Conservation (phyloP, 37 sponge, comb jelly and placozoan genomes). For the Cladorhizidae sp. region DNA sequence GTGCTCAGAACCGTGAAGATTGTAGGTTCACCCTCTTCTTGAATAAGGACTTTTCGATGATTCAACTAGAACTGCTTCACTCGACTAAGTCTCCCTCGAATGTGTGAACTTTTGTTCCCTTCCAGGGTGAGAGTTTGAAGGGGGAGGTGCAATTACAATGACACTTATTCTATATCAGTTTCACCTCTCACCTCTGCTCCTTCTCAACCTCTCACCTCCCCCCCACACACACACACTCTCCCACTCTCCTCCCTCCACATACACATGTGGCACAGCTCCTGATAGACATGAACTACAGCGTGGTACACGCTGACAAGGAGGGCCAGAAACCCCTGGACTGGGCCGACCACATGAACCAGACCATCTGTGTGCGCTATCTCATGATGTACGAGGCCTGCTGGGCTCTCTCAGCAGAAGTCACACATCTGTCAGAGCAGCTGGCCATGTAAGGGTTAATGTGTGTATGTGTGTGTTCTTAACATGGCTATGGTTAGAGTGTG, state of each 20-base stretch:
- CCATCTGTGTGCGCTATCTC: conserved; percentile 59
- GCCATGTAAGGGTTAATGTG: conserved; percentile 39
- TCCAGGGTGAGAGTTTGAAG: too few species aligned
- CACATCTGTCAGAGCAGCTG: conserved; percentile 46
- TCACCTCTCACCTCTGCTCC: too few species aligned
- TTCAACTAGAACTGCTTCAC: too few species aligned
- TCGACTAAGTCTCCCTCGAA: too few species aligned
- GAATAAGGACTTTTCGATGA: too few species aligned
- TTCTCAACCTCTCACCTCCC: too few species aligned
- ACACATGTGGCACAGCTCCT: conserved; percentile 41
- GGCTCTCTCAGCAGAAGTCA: conserved; percentile 56
- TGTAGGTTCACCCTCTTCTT: too few species aligned
- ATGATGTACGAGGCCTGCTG: conserved; percentile 67
- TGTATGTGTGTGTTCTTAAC: neutral
- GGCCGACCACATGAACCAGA: conserved; percentile 70
- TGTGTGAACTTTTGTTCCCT: too few species aligned
- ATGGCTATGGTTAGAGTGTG: neutral
- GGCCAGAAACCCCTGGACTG: conserved; percentile 80
- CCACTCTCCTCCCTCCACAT: neutral
- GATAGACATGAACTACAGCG: conserved; percentile 42
- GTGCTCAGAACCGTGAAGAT: too few species aligned
- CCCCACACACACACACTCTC: conserved; percentile 12
- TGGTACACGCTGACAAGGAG: conserved; percentile 48
- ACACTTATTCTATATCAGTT: too few species aligned
- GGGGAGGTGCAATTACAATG: too few species aligned